A percentile compares a stretch with the other conserved stretches of the same genome.
Evolutionary conservation across 2,888 invertebrate genomes (phyloP).

Genomic region (Eledone cirrhosa): DNA sequence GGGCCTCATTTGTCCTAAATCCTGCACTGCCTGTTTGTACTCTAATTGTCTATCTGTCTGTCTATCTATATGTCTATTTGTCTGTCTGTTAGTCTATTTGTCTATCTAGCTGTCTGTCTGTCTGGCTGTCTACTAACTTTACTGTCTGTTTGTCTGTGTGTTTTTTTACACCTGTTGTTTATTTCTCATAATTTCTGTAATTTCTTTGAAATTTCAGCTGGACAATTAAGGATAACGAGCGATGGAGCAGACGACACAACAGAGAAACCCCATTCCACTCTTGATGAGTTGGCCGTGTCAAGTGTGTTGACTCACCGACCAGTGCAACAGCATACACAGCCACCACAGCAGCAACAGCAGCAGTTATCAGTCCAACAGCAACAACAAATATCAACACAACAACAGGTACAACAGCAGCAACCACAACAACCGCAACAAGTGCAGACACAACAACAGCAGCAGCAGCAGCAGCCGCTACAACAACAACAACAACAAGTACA

Average conservation of each 20-base stretch:
- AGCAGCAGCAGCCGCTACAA: conserved; percentile 32
- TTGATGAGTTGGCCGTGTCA: conserved; percentile 35
- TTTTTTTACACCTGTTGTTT: too few relatives aligned
- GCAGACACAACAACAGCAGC: conserved; percentile 28
- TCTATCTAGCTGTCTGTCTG: too few relatives aligned
- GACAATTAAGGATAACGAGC: neutral
- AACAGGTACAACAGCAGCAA: conserved; percentile 50
- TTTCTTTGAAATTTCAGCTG: neutral
- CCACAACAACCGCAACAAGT: conserved; percentile 29
- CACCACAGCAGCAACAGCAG: conserved; percentile 31
- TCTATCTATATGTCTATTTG: too few relatives aligned
- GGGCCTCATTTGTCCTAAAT: too few relatives aligned
- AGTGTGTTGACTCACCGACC: conserved; percentile 31
- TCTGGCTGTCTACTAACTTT: too few relatives aligned
- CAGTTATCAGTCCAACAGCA: conserved; percentile 35
- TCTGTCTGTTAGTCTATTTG: too few relatives aligned
- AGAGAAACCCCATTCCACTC: conserved; percentile 46
- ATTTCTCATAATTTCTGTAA: too few relatives aligned
- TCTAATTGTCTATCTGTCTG: too few relatives aligned
- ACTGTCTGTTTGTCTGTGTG: too few relatives aligned
- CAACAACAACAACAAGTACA: conserved; percentile 8
- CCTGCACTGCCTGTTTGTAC: too few relatives aligned
- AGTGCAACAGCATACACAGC: neutral
- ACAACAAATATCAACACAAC: conserved; percentile 42
- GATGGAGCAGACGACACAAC: conserved; percentile 27